Percentiles rank a stretch among this genome's conserved stretches.
These are phyloP conservation scores for Otis tarda DNA, from an alignment of 2,113 vertebrate species.

Conservation along the genomic window DNA sequence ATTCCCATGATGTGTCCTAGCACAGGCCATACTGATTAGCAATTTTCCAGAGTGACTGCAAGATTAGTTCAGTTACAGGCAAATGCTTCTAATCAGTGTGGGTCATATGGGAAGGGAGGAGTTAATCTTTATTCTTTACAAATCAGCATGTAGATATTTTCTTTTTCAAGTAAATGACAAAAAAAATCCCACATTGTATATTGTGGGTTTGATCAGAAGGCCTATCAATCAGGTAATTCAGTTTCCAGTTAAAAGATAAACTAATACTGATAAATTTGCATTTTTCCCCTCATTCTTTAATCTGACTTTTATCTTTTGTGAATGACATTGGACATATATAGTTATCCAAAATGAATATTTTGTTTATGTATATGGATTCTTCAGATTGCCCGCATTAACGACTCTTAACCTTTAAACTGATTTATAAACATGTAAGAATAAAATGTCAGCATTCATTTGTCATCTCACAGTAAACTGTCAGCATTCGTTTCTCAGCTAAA, in stretches of 20 bases:
- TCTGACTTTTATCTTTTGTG: constrained; percentile 58
- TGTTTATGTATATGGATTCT: constrained; percentile 64
- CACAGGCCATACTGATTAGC: background rate
- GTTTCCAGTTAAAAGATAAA: constrained; percentile 56
- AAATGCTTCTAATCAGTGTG: background rate
- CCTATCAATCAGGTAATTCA: constrained; percentile 49
- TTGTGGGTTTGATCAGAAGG: background rate
- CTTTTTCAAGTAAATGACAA: constrained; percentile 20
- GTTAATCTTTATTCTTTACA: constrained; percentile 18
- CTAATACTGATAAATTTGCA: constrained; percentile 48
- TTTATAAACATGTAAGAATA: constrained; percentile 73
- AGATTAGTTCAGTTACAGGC: background rate
- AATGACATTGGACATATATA: constrained; percentile 50
- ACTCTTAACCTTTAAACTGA: constrained; percentile 73
- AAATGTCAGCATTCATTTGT: constrained; percentile 75
- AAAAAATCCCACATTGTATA: background rate
- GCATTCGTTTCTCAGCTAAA: constrained; percentile 71
- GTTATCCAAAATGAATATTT: constrained; percentile 68
- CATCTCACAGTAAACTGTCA: constrained; percentile 69
- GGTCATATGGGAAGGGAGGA: background rate
- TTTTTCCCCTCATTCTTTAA: constrained; percentile 21
- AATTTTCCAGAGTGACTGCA: background rate
- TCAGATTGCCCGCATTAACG: constrained; percentile 57
- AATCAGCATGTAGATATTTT: background rate
- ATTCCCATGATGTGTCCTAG: background rate